Evolutionary conservation across 2,888 invertebrate genomes (phyloP).

Genomic region (Agrotis clavis): DNA sequence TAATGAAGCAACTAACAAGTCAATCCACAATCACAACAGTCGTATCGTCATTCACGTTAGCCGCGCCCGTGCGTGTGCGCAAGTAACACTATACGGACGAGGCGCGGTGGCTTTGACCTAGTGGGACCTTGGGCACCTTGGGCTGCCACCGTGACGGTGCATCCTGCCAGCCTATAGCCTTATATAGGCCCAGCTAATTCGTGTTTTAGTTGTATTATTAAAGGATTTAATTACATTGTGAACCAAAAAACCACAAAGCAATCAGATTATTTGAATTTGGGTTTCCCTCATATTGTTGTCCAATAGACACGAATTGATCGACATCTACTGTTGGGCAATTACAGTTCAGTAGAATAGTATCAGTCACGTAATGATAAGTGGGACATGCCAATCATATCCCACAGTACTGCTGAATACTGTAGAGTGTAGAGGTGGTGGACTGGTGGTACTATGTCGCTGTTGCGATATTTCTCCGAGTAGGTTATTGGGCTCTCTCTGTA

Average conservation of each 20-base stretch:
- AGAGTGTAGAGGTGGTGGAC: too few relatives aligned
- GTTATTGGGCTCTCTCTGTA: too few relatives aligned
- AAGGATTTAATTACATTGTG: constrained; percentile 36
- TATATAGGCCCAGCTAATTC: constrained; percentile 32
- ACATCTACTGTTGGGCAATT: not conserved
- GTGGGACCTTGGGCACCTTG: constrained; percentile 70
- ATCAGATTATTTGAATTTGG: not conserved
- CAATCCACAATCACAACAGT: constrained; percentile 47
- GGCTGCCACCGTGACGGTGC: constrained; percentile 72
- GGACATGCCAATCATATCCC: too few relatives aligned
- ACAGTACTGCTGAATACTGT: too few relatives aligned
- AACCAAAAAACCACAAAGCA: not conserved
- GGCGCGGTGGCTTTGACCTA: constrained; percentile 77
- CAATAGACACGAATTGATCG: not conserved
- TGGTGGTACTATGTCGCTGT: too few relatives aligned
- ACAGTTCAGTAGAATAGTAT: too few relatives aligned
- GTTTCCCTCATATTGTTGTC: not conserved
- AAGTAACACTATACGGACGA: constrained; percentile 60
- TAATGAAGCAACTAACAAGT: constrained; percentile 57
- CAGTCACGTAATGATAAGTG: too few relatives aligned
- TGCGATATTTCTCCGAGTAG: too few relatives aligned
- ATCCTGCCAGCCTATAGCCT: constrained; percentile 61
- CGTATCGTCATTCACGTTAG: constrained; percentile 33
- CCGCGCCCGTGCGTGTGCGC: constrained; percentile 50
- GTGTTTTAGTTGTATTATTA: constrained; percentile 32